Percentiles rank a stretch among this genome's conserved stretches.
Evolutionary conservation across 2,113 vertebrate species (phyloP).

Genomic region (Rhynchomys soricoides): DNA sequence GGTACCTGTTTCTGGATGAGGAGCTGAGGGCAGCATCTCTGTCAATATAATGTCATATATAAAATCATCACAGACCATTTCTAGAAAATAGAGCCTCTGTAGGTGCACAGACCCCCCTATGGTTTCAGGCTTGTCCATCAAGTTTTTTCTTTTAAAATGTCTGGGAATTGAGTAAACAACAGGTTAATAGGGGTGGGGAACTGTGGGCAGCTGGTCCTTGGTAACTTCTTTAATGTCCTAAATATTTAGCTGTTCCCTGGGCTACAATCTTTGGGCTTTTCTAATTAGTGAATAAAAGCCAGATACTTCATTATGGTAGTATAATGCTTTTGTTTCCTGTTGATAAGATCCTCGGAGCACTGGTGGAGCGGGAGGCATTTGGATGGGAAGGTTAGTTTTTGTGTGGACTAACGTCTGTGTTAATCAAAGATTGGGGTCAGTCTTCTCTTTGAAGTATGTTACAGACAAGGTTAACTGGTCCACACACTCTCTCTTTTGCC

Average conservation of each 20-base stretch:
- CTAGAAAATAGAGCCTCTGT: conserved; percentile 25
- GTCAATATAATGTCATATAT: background rate
- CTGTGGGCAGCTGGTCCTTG: conserved; percentile 67
- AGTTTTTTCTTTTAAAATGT: conserved; percentile 60
- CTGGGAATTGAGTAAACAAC: conserved; percentile 35
- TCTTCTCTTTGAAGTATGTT: background rate
- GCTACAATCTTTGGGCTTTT: conserved; percentile 78
- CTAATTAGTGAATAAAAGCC: conserved; percentile 74
- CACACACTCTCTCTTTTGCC: background rate
- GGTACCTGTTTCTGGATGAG: background rate
- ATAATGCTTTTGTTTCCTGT: conserved; percentile 28
- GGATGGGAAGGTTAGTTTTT: conserved; percentile 31
- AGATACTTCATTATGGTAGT: conserved; percentile 47
- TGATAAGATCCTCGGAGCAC: conserved; percentile 12
- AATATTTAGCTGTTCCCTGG: conserved; percentile 86
- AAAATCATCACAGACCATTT: conserved; percentile 20
- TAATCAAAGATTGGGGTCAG: background rate
- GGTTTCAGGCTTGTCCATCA: conserved; percentile 51
- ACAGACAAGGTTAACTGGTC: background rate
- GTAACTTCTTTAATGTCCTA: conserved; percentile 65
- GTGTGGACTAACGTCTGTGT: background rate
- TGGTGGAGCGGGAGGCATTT: fast-evolving
- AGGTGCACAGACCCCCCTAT: conserved; percentile 53
- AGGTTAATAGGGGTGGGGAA: background rate
- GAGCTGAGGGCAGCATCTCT: background rate